phyloP scores from a whole-genome alignment of 2,797 vertebrate genomes.

The Tolypeutes matacus region DNA sequence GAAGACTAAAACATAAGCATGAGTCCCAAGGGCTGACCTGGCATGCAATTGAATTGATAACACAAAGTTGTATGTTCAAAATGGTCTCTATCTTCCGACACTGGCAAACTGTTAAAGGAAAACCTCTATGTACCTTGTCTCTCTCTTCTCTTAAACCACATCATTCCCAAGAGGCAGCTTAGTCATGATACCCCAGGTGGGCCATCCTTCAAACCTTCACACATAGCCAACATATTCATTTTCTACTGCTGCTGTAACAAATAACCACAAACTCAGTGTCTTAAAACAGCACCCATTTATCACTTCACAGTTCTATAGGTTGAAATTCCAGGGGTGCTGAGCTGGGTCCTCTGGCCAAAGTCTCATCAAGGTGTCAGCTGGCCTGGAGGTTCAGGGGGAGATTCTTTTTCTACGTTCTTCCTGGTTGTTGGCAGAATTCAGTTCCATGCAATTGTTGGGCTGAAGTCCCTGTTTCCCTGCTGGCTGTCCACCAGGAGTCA shows the following conservation, averaged over 20 bases:
- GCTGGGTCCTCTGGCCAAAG: background rate
- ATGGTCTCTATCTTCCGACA: background rate
- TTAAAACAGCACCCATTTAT: background rate
- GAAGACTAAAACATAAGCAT: background rate
- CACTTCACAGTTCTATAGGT: background rate
- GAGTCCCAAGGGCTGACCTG: background rate
- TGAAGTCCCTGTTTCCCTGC: background rate
- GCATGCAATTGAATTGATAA: background rate
- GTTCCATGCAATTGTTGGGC: background rate
- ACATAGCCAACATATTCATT: background rate
- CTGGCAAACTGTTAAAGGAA: background rate
- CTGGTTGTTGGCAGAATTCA: background rate
- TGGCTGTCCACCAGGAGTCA: background rate
- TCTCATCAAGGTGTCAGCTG: background rate
- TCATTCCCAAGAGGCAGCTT: background rate
- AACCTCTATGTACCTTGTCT: background rate
- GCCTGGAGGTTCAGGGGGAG: background rate
- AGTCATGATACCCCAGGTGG: background rate
- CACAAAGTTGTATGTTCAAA: background rate
- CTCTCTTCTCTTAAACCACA: background rate
- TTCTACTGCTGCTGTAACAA: background rate
- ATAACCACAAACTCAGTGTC: background rate
- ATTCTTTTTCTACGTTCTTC: background rate
- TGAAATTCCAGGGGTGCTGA: background rate
- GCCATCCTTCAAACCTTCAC: background rate